Percentiles rank a stretch among this genome's conserved stretches.
phyloP scores from a whole-genome alignment of 2,888 invertebrate genomes.

The Epistrophe eligans region DNA sequence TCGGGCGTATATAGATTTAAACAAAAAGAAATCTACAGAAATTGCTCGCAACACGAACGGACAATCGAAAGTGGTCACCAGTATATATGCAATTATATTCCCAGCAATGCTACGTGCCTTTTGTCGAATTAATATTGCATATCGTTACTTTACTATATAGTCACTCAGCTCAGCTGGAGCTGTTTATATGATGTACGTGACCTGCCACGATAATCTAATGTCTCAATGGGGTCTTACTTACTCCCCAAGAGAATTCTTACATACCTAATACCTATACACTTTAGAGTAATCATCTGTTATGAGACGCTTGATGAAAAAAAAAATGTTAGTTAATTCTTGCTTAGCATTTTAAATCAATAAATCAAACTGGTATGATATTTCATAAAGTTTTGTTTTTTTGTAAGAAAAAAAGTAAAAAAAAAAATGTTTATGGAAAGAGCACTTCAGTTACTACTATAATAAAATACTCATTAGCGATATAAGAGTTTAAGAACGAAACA shows the following conservation, averaged over 20 bases:
- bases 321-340: neutral
- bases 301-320: neutral
- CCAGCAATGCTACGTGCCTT: slow-evolving; percentile 37
- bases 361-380: slow-evolving; percentile 1
- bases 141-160: neutral
- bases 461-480: too few species aligned
- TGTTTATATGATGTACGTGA: slow-evolving; percentile 43
- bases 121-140: slow-evolving; percentile 39
- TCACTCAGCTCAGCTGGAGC: slow-evolving; percentile 1
- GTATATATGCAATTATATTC: slow-evolving; percentile 41
- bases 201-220: slow-evolving; percentile 39
- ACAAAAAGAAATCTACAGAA: slow-evolving; percentile 34
- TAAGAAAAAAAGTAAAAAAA: neutral
- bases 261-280: too few species aligned
- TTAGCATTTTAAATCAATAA: slow-evolving; percentile 16
- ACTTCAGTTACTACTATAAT: too few species aligned
- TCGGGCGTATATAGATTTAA: slow-evolving; percentile 3
- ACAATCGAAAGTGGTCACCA: slow-evolving; percentile 61
- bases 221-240: slow-evolving; percentile 20
- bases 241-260: slow-evolving; percentile 37
- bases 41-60: slow-evolving; percentile 34
- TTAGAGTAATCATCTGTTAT: slow-evolving; percentile 43
- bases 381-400: too few species aligned
- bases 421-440: neutral
- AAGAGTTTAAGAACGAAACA: too few species aligned